Conservation (phyloP, 2,888 invertebrate species). For the Fragum sueziense region DNA sequence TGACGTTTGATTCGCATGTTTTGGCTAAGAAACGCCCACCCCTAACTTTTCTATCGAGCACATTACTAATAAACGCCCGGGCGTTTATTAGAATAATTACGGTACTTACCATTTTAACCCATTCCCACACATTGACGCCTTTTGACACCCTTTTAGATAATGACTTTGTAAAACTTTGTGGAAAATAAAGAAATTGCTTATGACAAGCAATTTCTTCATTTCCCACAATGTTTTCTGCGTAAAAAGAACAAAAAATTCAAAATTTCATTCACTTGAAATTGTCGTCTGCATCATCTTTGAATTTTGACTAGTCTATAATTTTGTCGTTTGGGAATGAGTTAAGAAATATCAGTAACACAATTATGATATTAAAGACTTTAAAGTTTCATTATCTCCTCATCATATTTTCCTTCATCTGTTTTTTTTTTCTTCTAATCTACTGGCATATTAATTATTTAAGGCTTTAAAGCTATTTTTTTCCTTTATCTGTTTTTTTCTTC, state of each 20-base stretch:
- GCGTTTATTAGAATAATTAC: too few species aligned
- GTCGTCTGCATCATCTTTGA: too few species aligned
- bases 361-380: neutral
- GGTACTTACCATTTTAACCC: too few species aligned
- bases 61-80: too few species aligned
- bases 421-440: neutral
- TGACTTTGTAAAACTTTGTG: too few species aligned
- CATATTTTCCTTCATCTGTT: neutral
- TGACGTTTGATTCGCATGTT: too few species aligned
- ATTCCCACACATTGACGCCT: neutral
- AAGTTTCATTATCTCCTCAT: neutral
- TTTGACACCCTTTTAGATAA: neutral
- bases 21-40: too few species aligned
- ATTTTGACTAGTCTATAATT: too few species aligned
- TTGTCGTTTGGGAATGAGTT: too few species aligned
- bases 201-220: neutral
- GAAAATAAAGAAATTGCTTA: neutral
- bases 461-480: neutral
- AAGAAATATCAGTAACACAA: neutral
- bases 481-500: neutral
- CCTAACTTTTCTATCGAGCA: too few species aligned
- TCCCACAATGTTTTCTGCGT: conserved; percentile 8
- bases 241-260: too few species aligned
- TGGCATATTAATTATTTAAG: neutral
- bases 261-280: too few species aligned